Evolutionary conservation across 2,888 invertebrate genomes (phyloP).

Genomic region (Lysandra bellargus): DNA sequence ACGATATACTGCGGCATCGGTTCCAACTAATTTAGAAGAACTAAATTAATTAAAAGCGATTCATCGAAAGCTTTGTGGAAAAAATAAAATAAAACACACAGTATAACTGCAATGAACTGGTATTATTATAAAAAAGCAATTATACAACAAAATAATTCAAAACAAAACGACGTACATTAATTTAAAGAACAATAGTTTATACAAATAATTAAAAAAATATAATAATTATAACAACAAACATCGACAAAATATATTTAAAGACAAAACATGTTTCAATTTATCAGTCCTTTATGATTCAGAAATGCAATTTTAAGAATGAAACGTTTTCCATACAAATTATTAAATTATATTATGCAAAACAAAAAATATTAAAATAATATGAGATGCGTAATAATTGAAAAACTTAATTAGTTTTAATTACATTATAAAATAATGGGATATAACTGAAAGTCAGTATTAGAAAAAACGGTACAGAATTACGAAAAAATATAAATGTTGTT

Average conservation of each 20-base stretch:
- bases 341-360: slow-evolving; percentile 74
- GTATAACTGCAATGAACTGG: slow-evolving; percentile 86
- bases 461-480: slow-evolving; percentile 49
- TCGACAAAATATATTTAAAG: slow-evolving; percentile 81
- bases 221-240: slow-evolving; percentile 83
- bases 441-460: slow-evolving; percentile 50
- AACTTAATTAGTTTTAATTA: slow-evolving; percentile 63
- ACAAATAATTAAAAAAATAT: slow-evolving; percentile 85
- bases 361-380: slow-evolving; percentile 50
- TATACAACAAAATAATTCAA: slow-evolving; percentile 88
- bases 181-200: slow-evolving; percentile 87
- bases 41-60: slow-evolving; percentile 54
- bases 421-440: slow-evolving; percentile 55
- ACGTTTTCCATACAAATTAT: slow-evolving; percentile 60
- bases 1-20: slow-evolving; percentile 54
- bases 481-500: slow-evolving; percentile 59
- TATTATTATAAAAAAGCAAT: slow-evolving; percentile 87
- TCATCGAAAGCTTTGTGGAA: slow-evolving; percentile 53
- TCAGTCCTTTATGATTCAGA: slow-evolving; percentile 76
- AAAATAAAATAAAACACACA: slow-evolving; percentile 81
- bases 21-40: slow-evolving; percentile 51
- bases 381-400: slow-evolving; percentile 48
- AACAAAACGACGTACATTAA: slow-evolving; percentile 89
- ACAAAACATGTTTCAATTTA: slow-evolving; percentile 79
- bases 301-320: slow-evolving; percentile 79